Conservation (phyloP, 2,113 vertebrate species). For the Cottus gobio region DNA sequence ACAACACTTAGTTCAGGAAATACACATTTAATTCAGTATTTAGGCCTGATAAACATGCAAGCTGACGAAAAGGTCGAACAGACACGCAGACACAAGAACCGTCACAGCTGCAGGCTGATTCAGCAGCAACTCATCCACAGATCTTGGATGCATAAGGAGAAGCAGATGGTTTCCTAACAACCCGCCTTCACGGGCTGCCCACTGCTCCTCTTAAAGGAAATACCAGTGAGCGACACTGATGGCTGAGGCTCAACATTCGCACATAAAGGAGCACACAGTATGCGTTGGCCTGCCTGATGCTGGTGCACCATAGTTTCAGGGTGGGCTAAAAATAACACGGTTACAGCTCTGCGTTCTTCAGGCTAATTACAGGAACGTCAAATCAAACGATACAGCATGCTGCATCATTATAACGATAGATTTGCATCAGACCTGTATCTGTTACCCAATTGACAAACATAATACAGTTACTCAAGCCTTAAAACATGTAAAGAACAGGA, state of each 20-base stretch:
- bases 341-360: slow-evolving; percentile 20
- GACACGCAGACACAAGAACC: neutral
- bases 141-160: slow-evolving; percentile 25
- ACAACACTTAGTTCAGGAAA: neutral
- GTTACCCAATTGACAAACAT: slow-evolving; percentile 29
- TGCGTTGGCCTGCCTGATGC: slow-evolving; percentile 27
- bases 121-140: slow-evolving; percentile 35
- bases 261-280: slow-evolving; percentile 6
- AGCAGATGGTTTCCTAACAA: slow-evolving; percentile 63
- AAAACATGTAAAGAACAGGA: slow-evolving; percentile 14
- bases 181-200: slow-evolving; percentile 33
- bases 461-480: neutral
- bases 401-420: slow-evolving; percentile 15
- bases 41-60: neutral
- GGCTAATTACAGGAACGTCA: slow-evolving; percentile 26
- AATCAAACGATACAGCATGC: neutral
- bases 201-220: slow-evolving; percentile 9
- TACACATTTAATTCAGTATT: neutral
- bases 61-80: neutral
- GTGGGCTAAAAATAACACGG: slow-evolving; percentile 52
- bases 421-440: neutral
- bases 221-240: slow-evolving; percentile 23
- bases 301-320: neutral
- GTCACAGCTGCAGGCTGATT: slow-evolving; percentile 36
- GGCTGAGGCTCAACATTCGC: neutral